These are phyloP conservation scores for Miltochrista miniata DNA, from an alignment of 2,888 invertebrate genomes.

Conservation along the genomic window DNA sequence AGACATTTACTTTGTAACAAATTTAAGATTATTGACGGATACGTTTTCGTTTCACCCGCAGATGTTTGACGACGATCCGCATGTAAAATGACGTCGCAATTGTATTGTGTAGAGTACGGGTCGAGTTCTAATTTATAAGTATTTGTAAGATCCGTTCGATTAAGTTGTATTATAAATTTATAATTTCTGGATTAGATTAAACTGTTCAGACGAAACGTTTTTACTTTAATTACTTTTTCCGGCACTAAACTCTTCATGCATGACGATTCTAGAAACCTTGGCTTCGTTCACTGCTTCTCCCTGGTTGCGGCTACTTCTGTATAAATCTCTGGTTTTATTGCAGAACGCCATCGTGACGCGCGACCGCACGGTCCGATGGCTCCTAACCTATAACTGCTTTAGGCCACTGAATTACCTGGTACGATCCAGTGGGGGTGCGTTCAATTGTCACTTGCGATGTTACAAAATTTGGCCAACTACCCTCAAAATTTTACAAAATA, in stretches of 20 bases:
- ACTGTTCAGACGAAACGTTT: conserved; percentile 46
- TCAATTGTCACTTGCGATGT: conserved; percentile 20
- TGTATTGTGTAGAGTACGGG: conserved; percentile 39
- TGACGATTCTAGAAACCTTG: conserved; percentile 42
- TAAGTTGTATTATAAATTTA: conserved; percentile 51
- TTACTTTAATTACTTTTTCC: conserved; percentile 45
- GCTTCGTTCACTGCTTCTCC: conserved; percentile 48
- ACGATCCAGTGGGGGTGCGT: conserved; percentile 28
- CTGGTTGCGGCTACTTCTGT: conserved; percentile 54
- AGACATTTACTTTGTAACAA: conserved; percentile 59
- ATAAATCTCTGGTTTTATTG: conserved; percentile 46
- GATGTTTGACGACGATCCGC: conserved; percentile 26
- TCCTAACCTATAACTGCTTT: conserved; percentile 19
- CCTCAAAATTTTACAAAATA: conserved; percentile 17
- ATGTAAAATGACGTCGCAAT: conserved; percentile 33
- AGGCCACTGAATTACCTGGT: conserved; percentile 14
- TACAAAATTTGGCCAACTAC: conserved; percentile 9
- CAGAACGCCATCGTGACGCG: conserved; percentile 34
- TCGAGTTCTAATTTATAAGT: conserved; percentile 47
- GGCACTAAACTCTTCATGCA: conserved; percentile 52
- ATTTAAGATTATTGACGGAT: conserved; percentile 51
- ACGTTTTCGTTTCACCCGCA: conserved; percentile 59
- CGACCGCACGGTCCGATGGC: conserved; percentile 27
- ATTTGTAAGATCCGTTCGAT: conserved; percentile 46
- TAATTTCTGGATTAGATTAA: conserved; percentile 56